phyloP scores from a whole-genome alignment of 2,888 invertebrate species.

The Acronicta aceris region DNA sequence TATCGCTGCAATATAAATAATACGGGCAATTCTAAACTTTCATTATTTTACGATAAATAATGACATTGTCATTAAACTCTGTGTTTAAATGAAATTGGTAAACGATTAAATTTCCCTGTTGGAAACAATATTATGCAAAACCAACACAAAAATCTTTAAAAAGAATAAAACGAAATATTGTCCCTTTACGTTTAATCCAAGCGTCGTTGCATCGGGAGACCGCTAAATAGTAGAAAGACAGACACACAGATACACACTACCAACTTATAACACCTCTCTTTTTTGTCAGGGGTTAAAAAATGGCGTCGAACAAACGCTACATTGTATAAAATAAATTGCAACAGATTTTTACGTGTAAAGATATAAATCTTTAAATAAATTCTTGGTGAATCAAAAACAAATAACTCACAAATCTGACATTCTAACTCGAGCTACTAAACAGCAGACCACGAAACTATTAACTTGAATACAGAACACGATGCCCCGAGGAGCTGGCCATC shows the following conservation, averaged over 20 bases:
- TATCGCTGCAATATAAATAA: slow-evolving; percentile 38
- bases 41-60: slow-evolving; percentile 35
- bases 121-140: too few species aligned
- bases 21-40: slow-evolving; percentile 36
- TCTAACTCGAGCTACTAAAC: slow-evolving; percentile 31
- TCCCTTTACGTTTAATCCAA: too few species aligned
- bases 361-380: not conserved
- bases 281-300: too few species aligned
- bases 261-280: too few species aligned
- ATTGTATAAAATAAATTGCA: too few species aligned
- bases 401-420: slow-evolving; percentile 27
- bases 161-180: too few species aligned
- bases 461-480: slow-evolving; percentile 51
- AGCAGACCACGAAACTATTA: slow-evolving; percentile 55
- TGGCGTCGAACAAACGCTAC: too few species aligned
- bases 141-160: too few species aligned
- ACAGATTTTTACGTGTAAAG: too few species aligned
- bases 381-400: slow-evolving; percentile 21
- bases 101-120: slow-evolving; percentile 3
- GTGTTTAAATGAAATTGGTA: slow-evolving; percentile 15
- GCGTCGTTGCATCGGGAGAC: too few species aligned
- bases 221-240: too few species aligned
- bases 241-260: too few species aligned
- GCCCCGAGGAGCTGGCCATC: slow-evolving; percentile 63
- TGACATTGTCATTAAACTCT: slow-evolving; percentile 15